These are phyloP conservation scores for Listronotus bonariensis DNA, from an alignment of 1,140 invertebrate species.

Conservation along the genomic window DNA sequence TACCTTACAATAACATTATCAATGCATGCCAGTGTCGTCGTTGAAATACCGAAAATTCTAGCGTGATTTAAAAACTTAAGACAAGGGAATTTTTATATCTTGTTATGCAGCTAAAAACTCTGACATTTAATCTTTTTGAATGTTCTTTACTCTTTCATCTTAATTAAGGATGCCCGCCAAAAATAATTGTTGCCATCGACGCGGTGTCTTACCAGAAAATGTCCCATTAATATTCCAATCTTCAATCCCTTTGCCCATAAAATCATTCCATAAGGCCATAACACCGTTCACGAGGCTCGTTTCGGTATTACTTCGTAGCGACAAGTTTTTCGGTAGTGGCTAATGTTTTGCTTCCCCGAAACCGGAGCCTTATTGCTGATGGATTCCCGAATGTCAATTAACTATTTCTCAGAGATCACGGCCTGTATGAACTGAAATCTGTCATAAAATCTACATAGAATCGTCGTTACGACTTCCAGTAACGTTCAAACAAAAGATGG, in stretches of 20 bases:
- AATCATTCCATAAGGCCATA: constrained; percentile 35
- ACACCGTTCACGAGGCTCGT: constrained; percentile 19
- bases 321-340: constrained; percentile 31
- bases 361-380: constrained; percentile 11
- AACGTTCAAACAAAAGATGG: constrained; percentile 13
- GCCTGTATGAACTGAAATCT: constrained; percentile 23
- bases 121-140: not conserved
- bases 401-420: constrained; percentile 29
- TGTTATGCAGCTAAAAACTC: too few species aligned
- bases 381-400: constrained; percentile 36
- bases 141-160: constrained; percentile 26
- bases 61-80: too few species aligned
- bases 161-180: constrained; percentile 32
- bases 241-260: constrained; percentile 22
- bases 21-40: too few species aligned
- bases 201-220: constrained; percentile 31
- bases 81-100: too few species aligned
- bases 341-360: constrained; percentile 33
- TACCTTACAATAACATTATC: too few species aligned
- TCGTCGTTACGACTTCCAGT: constrained; percentile 29
- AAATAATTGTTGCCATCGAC: constrained; percentile 18
- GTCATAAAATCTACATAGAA: constrained; percentile 37
- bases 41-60: too few species aligned
- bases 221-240: constrained; percentile 35
- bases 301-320: constrained; percentile 25